phyloP scores from a whole-genome alignment of 2,797 vertebrate species.

The Melanotaenia parkinsoni region DNA sequence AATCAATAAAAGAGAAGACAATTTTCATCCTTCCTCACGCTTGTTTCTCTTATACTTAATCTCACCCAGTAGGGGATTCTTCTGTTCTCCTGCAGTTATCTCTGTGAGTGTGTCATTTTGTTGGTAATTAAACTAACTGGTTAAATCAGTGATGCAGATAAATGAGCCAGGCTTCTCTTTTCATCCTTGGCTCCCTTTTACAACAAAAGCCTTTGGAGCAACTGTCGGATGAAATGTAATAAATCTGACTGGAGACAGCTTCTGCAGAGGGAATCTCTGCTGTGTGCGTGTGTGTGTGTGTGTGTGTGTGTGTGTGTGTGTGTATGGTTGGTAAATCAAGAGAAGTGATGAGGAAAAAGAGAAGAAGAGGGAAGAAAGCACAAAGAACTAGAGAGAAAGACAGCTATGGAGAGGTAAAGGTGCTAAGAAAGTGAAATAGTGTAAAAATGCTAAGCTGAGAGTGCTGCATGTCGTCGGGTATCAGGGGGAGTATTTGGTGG shows the following conservation, averaged over 20 bases:
- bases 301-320: slow-evolving; percentile 38
- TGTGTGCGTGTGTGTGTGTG: neutral
- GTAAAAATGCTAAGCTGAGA: slow-evolving; percentile 62
- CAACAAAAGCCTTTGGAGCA: slow-evolving; percentile 26
- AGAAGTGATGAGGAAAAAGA: slow-evolving; percentile 11
- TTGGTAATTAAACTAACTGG: slow-evolving; percentile 74
- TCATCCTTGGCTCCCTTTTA: slow-evolving; percentile 32
- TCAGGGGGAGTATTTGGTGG: slow-evolving; percentile 81
- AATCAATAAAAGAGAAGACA: slow-evolving; percentile 32
- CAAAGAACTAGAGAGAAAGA: slow-evolving; percentile 26
- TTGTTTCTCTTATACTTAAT: slow-evolving; percentile 23
- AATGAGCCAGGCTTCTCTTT: slow-evolving; percentile 15
- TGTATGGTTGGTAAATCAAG: slow-evolving; percentile 13
- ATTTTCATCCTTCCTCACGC: slow-evolving; percentile 5
- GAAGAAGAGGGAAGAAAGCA: slow-evolving; percentile 10
- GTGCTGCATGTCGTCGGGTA: slow-evolving; percentile 66
- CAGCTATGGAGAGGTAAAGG: slow-evolving; percentile 24
- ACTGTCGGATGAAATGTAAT: slow-evolving; percentile 35
- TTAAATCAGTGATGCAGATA: slow-evolving; percentile 66
- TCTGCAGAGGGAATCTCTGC: slow-evolving; percentile 27
- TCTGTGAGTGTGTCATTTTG: slow-evolving; percentile 56
- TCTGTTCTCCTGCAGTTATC: slow-evolving; percentile 45
- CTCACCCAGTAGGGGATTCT: slow-evolving; percentile 29
- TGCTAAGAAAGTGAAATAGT: slow-evolving; percentile 56
- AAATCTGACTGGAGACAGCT: slow-evolving; percentile 17